Conservation (phyloP, 1,140 invertebrate species). For the Ostrea denselamellosa region DNA sequence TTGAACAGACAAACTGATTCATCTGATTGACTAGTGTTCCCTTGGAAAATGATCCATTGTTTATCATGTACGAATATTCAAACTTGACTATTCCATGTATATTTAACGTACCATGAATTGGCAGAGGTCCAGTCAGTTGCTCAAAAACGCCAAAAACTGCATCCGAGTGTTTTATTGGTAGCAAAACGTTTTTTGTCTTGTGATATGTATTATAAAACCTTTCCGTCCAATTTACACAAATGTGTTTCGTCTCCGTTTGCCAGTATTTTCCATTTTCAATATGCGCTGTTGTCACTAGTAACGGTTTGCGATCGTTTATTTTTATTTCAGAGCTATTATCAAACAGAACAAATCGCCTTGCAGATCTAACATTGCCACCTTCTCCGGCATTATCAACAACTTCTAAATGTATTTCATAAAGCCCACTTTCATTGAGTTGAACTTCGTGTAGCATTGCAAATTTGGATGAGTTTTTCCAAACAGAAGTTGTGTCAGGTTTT, state of each 20-base stretch:
- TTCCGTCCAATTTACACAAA: slow-evolving; percentile 57
- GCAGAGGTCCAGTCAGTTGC: slow-evolving; percentile 13
- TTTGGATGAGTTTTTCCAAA: not conserved
- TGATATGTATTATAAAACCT: slow-evolving; percentile 58
- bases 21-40: not conserved
- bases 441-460: not conserved
- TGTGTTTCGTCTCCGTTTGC: slow-evolving; percentile 52
- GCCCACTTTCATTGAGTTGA: slow-evolving; percentile 36
- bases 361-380: slow-evolving; percentile 54
- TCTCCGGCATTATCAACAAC: slow-evolving; percentile 58
- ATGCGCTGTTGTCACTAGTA: slow-evolving; percentile 50
- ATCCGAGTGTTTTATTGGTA: slow-evolving; percentile 1
- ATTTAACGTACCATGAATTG: slow-evolving; percentile 14
- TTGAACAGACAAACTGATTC: slow-evolving; percentile 5
- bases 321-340: slow-evolving; percentile 59
- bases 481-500: not conserved
- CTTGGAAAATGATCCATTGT: not conserved
- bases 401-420: slow-evolving; percentile 58
- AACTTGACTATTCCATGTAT: slow-evolving; percentile 17
- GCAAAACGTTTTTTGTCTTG: slow-evolving; percentile 45
- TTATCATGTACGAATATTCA: not conserved
- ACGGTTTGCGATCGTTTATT: not conserved
- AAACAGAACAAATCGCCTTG: slow-evolving; percentile 60
- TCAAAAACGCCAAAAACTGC: slow-evolving; percentile 19
- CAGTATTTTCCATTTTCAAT: slow-evolving; percentile 50